These are phyloP conservation scores for Platichthys flesus DNA, from an alignment of 2,113 vertebrate species.

Conservation along the genomic window DNA sequence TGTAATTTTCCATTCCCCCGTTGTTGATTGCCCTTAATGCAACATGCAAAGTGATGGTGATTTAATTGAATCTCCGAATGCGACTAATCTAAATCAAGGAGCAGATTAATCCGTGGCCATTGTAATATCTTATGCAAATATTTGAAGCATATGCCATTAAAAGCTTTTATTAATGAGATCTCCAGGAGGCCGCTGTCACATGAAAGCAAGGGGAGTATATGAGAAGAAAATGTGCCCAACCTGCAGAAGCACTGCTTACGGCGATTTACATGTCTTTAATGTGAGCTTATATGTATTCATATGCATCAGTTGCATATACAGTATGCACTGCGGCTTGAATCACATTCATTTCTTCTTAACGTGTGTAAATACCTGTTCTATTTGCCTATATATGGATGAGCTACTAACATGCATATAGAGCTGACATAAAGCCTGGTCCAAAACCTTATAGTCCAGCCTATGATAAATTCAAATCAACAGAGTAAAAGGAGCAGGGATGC, in stretches of 20 bases:
- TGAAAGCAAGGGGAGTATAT: background rate
- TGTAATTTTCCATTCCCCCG: constrained; percentile 62
- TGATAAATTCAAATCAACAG: constrained; percentile 59
- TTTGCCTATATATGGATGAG: constrained; percentile 2
- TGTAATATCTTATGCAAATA: constrained; percentile 74
- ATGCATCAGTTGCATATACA: constrained; percentile 15
- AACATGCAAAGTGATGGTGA: constrained; percentile 65
- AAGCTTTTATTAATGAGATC: constrained; percentile 49
- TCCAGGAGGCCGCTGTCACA: constrained; percentile 14
- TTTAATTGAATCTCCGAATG: constrained; percentile 74
- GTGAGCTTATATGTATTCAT: constrained; percentile 17
- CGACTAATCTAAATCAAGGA: constrained; percentile 71
- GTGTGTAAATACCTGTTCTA: constrained; percentile 2
- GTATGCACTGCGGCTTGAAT: constrained; percentile 5
- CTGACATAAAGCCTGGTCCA: background rate
- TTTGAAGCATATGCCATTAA: constrained; percentile 59
- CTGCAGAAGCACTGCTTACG: constrained; percentile 31
- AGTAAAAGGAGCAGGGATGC: constrained; percentile 52
- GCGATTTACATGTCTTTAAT: constrained; percentile 30
- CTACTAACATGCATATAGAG: background rate
- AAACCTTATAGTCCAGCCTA: constrained; percentile 8
- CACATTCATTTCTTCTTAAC: background rate
- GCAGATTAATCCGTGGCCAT: constrained; percentile 52
- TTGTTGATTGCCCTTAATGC: constrained; percentile 72
- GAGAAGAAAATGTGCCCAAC: constrained; percentile 22